Base-by-base conservation (phyloP, 2,888 invertebrate genomes). In the Drosophila eohydei region DNA sequence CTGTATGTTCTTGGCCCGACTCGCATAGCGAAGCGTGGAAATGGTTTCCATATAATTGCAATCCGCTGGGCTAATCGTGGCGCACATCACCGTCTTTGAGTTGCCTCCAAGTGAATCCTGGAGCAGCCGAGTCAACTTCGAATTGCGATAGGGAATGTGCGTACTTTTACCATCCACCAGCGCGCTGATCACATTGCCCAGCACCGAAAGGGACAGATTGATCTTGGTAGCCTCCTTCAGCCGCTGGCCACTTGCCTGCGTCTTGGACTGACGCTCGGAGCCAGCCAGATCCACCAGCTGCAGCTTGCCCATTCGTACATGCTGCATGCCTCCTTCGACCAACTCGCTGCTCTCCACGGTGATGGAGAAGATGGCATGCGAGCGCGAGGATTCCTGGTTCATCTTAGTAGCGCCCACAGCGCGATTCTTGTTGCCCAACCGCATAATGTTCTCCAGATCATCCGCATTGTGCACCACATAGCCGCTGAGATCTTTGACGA, bases 391-490 rank as follows among this genome's bases (percentile, higher is more conserved):
- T 91, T 97, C 97, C 12, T 96, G 96, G 93, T 99, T 99, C 99
- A 99, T 99, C 79, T 98, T 97, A 0, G 99, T 99, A 0, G 98
- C 96, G 36, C 97, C 97, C 6, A 97, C 96, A 51, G 95, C 95
- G 50, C 99, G 95, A 94, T 98, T 99, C 93, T 98, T 98, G 92
- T 99, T 99, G 61, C 99, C 99, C 28, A 98, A 94, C 44, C 96
- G 96, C 98, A 99, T 98, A 59, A 99, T 97, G 83, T 97, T 96
- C 91, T 98, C 98, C 91, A 99, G 95, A 90, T 98, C 98, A 89
- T 98, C 98, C 0, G 98, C 98, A 92, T 97, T 98, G 93, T 99
- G 98, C 11, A 99, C 99, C n/a, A 99, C 98, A 93, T 98, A 98
- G 0, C 98, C 97, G 62, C 98, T 97, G 16, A 99, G 94, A 92